phyloP scores from a whole-genome alignment of 1,140 invertebrate genomes.

The Saxidomus purpurata region DNA sequence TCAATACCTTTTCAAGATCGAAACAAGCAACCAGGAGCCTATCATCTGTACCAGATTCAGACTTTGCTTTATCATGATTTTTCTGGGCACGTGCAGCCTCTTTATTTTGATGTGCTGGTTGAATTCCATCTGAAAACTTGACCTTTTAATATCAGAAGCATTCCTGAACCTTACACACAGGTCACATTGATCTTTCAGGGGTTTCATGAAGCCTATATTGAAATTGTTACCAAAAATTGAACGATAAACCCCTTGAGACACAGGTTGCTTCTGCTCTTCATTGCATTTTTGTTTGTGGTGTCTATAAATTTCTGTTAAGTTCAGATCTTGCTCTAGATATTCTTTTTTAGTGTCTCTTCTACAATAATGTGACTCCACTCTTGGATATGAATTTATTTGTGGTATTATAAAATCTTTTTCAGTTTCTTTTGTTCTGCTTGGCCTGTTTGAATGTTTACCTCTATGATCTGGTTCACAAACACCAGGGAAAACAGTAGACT shows the following conservation, averaged over 20 bases:
- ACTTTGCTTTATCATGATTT: slow-evolving; percentile 43
- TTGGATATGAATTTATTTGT: background rate
- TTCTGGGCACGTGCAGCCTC: background rate
- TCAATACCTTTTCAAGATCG: slow-evolving; percentile 20
- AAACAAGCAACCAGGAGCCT: slow-evolving; percentile 5
- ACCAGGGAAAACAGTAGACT: background rate
- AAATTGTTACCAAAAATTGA: background rate
- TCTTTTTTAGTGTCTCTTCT: background rate
- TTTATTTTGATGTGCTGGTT: slow-evolving; percentile 31
- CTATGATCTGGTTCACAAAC: background rate
- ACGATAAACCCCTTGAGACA: background rate
- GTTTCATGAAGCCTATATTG: background rate
- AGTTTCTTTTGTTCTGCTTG: background rate
- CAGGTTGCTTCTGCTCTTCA: background rate
- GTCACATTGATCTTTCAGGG: slow-evolving; percentile 33
- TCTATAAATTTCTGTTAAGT: background rate
- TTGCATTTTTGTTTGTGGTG: background rate
- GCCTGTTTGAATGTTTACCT: background rate
- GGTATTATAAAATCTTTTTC: background rate
- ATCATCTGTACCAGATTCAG: background rate
- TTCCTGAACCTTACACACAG: background rate
- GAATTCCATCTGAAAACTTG: background rate
- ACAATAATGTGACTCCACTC: background rate
- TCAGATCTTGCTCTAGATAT: background rate
- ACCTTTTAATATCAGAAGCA: background rate